Evolutionary conservation across 2,113 vertebrate species (phyloP).

Genomic region (Chaetura pelagica): DNA sequence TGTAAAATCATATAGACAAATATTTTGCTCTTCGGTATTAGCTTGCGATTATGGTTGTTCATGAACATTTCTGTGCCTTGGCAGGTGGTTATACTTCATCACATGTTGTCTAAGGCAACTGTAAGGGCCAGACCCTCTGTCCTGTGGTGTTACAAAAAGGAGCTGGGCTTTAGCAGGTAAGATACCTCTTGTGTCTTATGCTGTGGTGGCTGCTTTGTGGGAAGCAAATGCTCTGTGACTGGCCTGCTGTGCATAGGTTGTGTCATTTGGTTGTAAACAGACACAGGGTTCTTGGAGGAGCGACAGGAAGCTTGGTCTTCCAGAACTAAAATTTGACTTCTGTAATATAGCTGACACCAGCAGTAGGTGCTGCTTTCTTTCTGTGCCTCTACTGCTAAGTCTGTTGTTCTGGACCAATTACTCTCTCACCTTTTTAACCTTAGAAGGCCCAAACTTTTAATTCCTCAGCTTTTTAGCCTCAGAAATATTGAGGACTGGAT

Average conservation of each 20-base stretch:
- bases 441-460: neutral
- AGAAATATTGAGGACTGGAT: neutral
- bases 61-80: neutral
- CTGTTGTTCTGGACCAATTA: neutral
- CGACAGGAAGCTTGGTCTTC: neutral
- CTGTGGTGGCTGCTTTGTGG: neutral
- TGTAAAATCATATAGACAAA: neutral
- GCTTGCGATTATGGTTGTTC: neutral
- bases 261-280: accelerated
- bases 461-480: neutral
- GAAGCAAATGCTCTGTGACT: neutral
- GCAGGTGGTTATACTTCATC: constrained; percentile 97
- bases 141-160: constrained; percentile 98
- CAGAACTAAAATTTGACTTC: neutral
- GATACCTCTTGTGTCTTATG: accelerated
- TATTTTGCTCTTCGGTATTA: neutral
- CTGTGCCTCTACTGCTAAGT: neutral
- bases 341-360: accelerated
- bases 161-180: constrained; percentile 97
- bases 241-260: accelerated
- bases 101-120: constrained; percentile 95
- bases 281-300: neutral
- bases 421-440: neutral
- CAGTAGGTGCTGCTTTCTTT: neutral
- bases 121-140: constrained; percentile 93